These are phyloP conservation scores for Wasmannia auropunctata DNA, from an alignment of 1,140 invertebrate genomes.

Conservation along the genomic window DNA sequence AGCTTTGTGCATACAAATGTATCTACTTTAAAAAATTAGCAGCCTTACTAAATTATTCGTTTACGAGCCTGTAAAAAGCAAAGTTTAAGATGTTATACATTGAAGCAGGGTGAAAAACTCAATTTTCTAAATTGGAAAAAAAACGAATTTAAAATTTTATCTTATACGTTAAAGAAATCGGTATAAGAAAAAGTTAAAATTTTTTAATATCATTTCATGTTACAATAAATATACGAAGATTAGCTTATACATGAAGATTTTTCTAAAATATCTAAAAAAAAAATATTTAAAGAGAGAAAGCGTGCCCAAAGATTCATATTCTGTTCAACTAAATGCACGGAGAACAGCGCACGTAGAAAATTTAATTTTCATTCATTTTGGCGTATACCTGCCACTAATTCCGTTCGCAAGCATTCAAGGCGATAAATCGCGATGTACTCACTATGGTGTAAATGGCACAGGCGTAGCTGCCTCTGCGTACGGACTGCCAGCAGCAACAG, in stretches of 20 bases:
- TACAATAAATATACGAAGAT: neutral
- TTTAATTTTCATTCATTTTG: neutral
- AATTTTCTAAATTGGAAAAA: neutral
- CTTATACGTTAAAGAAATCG: neutral
- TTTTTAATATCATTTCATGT: neutral
- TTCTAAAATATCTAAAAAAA: neutral
- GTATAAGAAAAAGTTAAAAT: neutral
- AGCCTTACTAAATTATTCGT: neutral
- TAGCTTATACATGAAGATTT: neutral
- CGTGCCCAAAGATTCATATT: neutral
- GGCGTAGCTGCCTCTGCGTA: constrained; percentile 91
- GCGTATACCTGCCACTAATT: too few species aligned
- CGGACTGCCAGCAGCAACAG: constrained; percentile 93
- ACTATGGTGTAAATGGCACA: constrained; percentile 91
- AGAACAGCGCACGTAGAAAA: neutral
- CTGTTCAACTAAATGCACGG: neutral
- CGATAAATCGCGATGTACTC: constrained; percentile 80
- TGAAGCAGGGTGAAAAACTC: neutral
- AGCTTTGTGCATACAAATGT: neutral
- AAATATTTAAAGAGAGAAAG: neutral
- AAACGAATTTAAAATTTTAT: neutral
- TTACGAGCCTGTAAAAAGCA: neutral
- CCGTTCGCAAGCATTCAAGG: neutral
- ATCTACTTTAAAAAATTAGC: neutral
- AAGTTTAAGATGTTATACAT: neutral